Evolutionary conservation across 2,113 vertebrate species (phyloP).

Genomic region (Rynchops niger): DNA sequence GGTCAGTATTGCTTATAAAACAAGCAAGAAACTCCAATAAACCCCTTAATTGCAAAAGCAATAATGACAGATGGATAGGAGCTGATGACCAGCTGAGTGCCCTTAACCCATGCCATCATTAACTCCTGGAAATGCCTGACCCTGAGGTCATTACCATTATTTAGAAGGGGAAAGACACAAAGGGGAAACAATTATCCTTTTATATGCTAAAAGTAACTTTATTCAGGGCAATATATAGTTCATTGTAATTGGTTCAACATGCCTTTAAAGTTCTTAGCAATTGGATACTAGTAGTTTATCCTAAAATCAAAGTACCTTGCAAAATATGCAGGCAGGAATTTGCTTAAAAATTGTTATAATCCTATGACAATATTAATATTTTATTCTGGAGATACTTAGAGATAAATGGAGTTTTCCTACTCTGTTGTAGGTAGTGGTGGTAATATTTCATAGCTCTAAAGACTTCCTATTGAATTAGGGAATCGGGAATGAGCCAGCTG

Average conservation of each 20-base stretch:
- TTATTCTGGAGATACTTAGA: not conserved
- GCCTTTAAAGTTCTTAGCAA: constrained; percentile 34
- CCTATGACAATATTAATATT: not conserved
- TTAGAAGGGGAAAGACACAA: constrained; percentile 50
- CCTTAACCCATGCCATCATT: constrained; percentile 64
- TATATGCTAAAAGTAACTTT: constrained; percentile 68
- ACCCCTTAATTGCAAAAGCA: constrained; percentile 61
- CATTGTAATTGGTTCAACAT: constrained; percentile 56
- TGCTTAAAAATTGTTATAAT: not conserved
- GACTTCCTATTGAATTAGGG: not conserved
- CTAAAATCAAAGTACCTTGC: not conserved
- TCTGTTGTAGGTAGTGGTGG: not conserved
- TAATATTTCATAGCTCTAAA: not conserved
- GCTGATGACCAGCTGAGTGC: constrained; percentile 70
- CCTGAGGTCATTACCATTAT: constrained; percentile 66
- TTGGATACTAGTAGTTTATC: not conserved
- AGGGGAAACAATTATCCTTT: constrained; percentile 67
- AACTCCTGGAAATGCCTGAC: constrained; percentile 65
- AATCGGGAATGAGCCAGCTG: not conserved
- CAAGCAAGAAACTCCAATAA: constrained; percentile 53
- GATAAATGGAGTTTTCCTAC: not conserved
- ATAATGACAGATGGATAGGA: constrained; percentile 68
- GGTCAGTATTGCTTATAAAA: constrained; percentile 36
- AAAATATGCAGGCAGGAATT: not conserved
- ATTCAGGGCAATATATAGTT: constrained; percentile 52